Base-by-base conservation (phyloP, 2,888 invertebrate genomes). In the Byasa hedistus region DNA sequence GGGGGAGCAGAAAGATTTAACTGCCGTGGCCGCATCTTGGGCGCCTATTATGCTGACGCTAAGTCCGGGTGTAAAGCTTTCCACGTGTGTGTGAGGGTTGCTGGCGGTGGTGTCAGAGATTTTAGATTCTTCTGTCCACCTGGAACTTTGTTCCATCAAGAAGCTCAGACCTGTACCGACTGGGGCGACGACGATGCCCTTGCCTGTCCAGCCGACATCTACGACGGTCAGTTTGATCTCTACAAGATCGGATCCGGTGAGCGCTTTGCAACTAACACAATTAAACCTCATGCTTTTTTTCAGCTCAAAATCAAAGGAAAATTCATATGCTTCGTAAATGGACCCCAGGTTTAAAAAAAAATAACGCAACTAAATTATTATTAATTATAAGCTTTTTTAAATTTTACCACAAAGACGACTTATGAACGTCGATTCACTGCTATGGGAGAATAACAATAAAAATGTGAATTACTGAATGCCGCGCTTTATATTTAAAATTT, bases 91-190 rank as follows among this genome's bases (percentile, higher is more conserved):
- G 96, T 97, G 71, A 95, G 96, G 79, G 95, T 96, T 54, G 95
- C 96, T 51, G 97, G 96, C 73, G 93, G 95, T 59, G 95, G 95
- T 77, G 92, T 96, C 68, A 93, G 96, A 83, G 96, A 96, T 89
- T 96, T 95, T 93, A 94, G 96, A 79, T 97, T 97, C 91, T 93
- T 97, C 82, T 97, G 97, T 80, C 97, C 97, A 51, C 97, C 97
- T 75, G 96, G 96, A 74, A 97, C 97, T 2, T 94, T 97, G 72
- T 98, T 98, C 89, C 97, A 98, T 86, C 97, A 97, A 83, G 97
- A 97, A 83, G 96, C 96, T 67, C 96, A 97, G 88, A 97, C 97
- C 27, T 98, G 97, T 84, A 97, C 97, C 58, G 96, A 97, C 78
- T 97, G 97, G 95, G 96, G 96, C 71, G 97, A 97, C 82, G 91